These are phyloP conservation scores for Ennomos fuscantarius DNA, from an alignment of 2,888 invertebrate genomes.

Conservation along the genomic window DNA sequence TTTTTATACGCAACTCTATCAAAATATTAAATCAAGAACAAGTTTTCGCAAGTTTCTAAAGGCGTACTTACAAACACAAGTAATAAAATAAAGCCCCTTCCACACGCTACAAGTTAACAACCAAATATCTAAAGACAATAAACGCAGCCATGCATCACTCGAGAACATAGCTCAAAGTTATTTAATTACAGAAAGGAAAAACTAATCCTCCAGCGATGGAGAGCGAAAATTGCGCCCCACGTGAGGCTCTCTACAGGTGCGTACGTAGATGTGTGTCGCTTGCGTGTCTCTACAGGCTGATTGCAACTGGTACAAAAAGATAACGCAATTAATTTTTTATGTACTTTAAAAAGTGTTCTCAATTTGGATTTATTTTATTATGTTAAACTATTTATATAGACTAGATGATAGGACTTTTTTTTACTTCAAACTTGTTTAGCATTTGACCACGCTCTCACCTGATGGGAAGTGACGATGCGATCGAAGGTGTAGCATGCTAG, in stretches of 20 bases:
- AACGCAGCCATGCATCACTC: conserved; percentile 80
- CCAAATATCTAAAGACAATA: conserved; percentile 63
- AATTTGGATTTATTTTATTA: too few relatives aligned
- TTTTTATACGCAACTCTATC: too few relatives aligned
- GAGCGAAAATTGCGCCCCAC: conserved; percentile 74
- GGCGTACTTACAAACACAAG: conserved; percentile 8
- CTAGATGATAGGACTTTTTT: too few relatives aligned
- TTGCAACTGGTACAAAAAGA: conserved; percentile 12
- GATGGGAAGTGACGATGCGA: too few relatives aligned
- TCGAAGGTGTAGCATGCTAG: too few relatives aligned
- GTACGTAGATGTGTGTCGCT: conserved; percentile 49
- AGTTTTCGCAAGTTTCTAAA: neutral
- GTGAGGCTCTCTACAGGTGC: conserved; percentile 69
- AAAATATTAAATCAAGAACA: neutral
- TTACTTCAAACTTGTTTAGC: too few relatives aligned
- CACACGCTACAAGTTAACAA: conserved; percentile 43
- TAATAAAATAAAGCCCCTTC: conserved; percentile 41
- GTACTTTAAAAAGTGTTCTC: too few relatives aligned
- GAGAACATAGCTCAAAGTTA: conserved; percentile 81
- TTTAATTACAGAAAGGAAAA: conserved; percentile 84
- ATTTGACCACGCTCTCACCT: too few relatives aligned
- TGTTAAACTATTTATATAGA: too few relatives aligned
- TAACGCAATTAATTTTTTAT: too few relatives aligned
- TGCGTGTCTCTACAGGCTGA: conserved; percentile 63
- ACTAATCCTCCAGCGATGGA: conserved; percentile 77